phyloP scores from a whole-genome alignment of 2,888 invertebrate genomes.

The Tetranychus truncatus region DNA sequence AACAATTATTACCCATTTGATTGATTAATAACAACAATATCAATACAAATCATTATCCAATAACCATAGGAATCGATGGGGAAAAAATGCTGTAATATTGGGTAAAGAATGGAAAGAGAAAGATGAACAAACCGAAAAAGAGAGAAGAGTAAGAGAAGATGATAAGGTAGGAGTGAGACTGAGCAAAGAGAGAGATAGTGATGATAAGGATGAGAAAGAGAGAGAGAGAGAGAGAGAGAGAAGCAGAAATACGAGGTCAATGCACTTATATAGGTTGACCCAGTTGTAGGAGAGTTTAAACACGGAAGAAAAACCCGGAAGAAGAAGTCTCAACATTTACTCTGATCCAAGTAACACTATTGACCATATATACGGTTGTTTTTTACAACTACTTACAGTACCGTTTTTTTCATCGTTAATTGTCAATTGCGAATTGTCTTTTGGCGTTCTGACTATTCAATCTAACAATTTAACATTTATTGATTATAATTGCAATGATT shows the following conservation, averaged over 20 bases:
- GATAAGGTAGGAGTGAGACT: neutral
- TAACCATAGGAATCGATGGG: neutral
- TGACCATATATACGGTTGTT: neutral
- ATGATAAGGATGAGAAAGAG: neutral
- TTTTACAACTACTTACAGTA: neutral
- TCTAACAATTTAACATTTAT: no score
- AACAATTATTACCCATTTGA: neutral
- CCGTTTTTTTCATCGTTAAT: neutral
- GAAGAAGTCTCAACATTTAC: constrained; percentile 1
- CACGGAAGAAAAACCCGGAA: constrained; percentile 11
- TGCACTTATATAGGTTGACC: neutral
- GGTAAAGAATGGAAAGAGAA: neutral
- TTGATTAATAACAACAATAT: neutral
- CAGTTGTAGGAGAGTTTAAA: constrained; percentile 7
- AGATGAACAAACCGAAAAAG: neutral
- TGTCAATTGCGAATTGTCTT: neutral
- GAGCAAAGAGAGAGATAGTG: neutral
- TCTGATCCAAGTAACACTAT: constrained; percentile 6
- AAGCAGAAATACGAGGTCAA: constrained; percentile 8
- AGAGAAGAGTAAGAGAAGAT: neutral
- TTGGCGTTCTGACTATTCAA: no score
- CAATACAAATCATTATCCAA: no score
- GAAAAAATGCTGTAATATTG: neutral
- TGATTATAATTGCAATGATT: neutral
- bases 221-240: constrained; percentile 9